phyloP scores from a whole-genome alignment of 2,888 invertebrate species.

The Margaritifera margaritifera region DNA sequence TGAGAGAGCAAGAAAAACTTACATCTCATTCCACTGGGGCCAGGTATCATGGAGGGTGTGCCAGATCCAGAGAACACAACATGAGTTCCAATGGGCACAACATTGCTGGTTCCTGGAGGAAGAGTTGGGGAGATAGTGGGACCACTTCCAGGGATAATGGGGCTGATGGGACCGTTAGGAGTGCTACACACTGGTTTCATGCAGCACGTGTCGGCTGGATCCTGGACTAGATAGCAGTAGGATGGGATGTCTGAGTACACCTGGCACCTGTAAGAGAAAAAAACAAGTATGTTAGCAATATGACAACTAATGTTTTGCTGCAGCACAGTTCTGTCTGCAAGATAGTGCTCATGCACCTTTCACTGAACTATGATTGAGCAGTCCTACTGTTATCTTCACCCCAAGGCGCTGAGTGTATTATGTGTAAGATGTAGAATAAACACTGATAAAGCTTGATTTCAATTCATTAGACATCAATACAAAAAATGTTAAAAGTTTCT shows the following conservation, averaged over 20 bases:
- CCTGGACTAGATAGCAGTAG: slow-evolving; percentile 45
- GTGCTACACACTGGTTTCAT: slow-evolving; percentile 40
- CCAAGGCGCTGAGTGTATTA: too few species aligned
- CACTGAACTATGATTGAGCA: too few species aligned
- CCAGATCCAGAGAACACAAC: slow-evolving; percentile 48
- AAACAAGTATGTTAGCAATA: neutral
- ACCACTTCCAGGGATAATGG: slow-evolving; percentile 28
- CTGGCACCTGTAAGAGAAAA: slow-evolving; percentile 44
- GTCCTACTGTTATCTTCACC: too few species aligned
- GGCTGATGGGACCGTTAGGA: slow-evolving; percentile 37
- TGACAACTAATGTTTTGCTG: too few species aligned
- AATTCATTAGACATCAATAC: too few species aligned
- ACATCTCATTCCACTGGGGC: slow-evolving; percentile 40
- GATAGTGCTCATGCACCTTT: too few species aligned
- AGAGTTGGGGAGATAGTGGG: slow-evolving; percentile 43
- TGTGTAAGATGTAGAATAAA: too few species aligned
- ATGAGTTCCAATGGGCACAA: slow-evolving; percentile 57
- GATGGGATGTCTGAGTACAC: slow-evolving; percentile 49
- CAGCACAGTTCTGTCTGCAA: too few species aligned
- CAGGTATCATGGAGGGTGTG: slow-evolving; percentile 22
- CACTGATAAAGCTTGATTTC: too few species aligned
- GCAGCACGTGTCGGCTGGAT: slow-evolving; percentile 54
- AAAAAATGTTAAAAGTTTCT: too few species aligned
- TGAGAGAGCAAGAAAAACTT: slow-evolving; percentile 8
- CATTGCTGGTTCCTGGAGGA: slow-evolving; percentile 43